Evolutionary conservation across 1,140 invertebrate genomes (phyloP).

Genomic region (Lepidurus apus): DNA sequence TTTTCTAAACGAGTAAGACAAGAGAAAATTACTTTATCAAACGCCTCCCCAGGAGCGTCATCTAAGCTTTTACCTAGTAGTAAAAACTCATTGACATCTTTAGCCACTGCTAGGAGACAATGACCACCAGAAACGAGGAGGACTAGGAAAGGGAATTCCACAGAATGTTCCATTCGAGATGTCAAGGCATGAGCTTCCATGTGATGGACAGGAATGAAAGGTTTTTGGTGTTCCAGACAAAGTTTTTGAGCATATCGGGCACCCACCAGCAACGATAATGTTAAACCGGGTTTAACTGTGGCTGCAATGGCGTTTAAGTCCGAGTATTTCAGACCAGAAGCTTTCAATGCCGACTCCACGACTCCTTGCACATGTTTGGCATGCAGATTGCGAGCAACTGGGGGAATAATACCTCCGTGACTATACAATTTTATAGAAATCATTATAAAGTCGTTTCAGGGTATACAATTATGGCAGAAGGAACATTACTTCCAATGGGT

Average conservation of each 20-base stretch:
- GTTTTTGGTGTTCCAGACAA: constrained; percentile 62
- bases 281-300: constrained; percentile 78
- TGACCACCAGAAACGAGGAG: constrained; percentile 89
- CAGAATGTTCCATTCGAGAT: constrained; percentile 62
- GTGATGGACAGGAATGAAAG: constrained; percentile 88
- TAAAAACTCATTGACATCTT: constrained; percentile 67
- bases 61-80: constrained; percentile 72
- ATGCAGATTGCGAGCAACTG: constrained; percentile 76
- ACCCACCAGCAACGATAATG: constrained; percentile 72
- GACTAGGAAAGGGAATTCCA: constrained; percentile 79
- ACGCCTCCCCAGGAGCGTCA: constrained; percentile 82
- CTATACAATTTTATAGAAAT: constrained; percentile 51
- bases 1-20: not conserved
- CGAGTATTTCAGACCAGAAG: constrained; percentile 58
- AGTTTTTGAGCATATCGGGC: constrained; percentile 77
- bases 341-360: constrained; percentile 61
- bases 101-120: constrained; percentile 71
- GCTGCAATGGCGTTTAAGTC: constrained; percentile 86
- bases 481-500: constrained; percentile 62
- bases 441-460: constrained; percentile 38
- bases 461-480: constrained; percentile 14
- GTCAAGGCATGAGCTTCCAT: constrained; percentile 98
- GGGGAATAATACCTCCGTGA: constrained; percentile 85
- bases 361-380: constrained; percentile 66
- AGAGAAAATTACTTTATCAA: constrained; percentile 67